These are phyloP conservation scores for Troides oblongomaculatus DNA, from an alignment of 2,888 invertebrate genomes.

Conservation along the genomic window DNA sequence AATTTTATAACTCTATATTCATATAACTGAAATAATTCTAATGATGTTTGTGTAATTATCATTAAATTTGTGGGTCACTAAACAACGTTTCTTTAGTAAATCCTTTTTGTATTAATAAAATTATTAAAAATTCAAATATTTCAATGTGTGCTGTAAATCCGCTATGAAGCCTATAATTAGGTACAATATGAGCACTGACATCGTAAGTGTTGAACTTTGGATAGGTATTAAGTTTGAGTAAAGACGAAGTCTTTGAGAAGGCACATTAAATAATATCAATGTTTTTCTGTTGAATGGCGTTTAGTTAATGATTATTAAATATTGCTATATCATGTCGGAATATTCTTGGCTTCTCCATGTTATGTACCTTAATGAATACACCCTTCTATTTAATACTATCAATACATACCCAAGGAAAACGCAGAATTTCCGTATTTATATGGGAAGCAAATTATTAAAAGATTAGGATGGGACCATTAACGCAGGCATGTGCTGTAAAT, in stretches of 20 bases:
- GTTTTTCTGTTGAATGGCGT: neutral
- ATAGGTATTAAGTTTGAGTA: no score
- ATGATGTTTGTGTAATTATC: neutral
- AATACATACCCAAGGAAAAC: neutral
- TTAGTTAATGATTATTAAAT: neutral
- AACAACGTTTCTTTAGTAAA: neutral
- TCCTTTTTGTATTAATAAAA: constrained; percentile 18
- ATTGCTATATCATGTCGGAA: neutral
- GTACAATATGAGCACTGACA: constrained; percentile 16
- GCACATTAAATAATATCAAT: neutral
- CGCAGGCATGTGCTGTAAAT: constrained; percentile 34
- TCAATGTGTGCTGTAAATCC: constrained; percentile 4
- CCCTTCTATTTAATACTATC: no score
- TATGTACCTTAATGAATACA: neutral
- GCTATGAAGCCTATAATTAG: constrained; percentile 9
- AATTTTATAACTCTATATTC: no score
- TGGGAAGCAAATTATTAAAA: constrained; percentile 18
- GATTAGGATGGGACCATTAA: constrained; percentile 30
- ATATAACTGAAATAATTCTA: no score
- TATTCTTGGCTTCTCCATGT: neutral
- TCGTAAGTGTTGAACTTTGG: neutral
- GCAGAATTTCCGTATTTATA: neutral
- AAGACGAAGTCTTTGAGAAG: no score
- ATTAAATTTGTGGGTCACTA: neutral
- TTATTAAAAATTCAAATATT: constrained; percentile 31